Evolutionary conservation across 2,888 invertebrate species (phyloP), one percentile per base, ranked within the genome.

Genomic region (Clistopyga incitator): DNA sequence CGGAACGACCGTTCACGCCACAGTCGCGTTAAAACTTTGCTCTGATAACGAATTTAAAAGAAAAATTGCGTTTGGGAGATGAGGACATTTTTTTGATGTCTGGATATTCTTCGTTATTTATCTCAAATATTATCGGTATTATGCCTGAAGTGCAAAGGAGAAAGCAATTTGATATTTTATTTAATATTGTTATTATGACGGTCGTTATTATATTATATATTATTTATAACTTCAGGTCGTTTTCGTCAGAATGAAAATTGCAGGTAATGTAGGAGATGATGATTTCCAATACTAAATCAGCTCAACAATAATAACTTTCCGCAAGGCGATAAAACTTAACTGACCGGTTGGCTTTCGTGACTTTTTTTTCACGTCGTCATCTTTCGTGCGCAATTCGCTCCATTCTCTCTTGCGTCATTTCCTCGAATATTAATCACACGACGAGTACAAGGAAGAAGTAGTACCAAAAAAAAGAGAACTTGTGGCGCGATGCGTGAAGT

Each of bases 341-440:
- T 34, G 11, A 74, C n/a, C 47, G 20, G 47, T 61, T 34, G 20
- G 13, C 34, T 45, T 29, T 29, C 6, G 47, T 47, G 45, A 29
- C 59, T 64, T 64, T 52, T 75, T 64, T 64, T 38, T n/a, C n/a
- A 38, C 64, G 38, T 38, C 50, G 4, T 64, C 50, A n/a, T 74
- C 45, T 74, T 34, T 50, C 34, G 56, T 23, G 61, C 42, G 74
- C 13, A 18, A 18, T 23, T 50, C 23, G 64, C 45, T 59, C 50
- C 56, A 52, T 74, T 80, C 68, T 23, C 45, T 34, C 47, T 74
- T 80, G 59, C 74, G 67, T 61, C 47, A 80, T 68, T 72, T 68
- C 47, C 68, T 18, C 68, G 67, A 68, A 56, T 42, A 74, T 61
- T 50, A 74, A 80, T 80, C 67, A 67, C 61, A 47, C 15, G 47